These are phyloP conservation scores for Pseudachorutes palmiensis DNA, from an alignment of 1,140 invertebrate species.

Conservation along the genomic window DNA sequence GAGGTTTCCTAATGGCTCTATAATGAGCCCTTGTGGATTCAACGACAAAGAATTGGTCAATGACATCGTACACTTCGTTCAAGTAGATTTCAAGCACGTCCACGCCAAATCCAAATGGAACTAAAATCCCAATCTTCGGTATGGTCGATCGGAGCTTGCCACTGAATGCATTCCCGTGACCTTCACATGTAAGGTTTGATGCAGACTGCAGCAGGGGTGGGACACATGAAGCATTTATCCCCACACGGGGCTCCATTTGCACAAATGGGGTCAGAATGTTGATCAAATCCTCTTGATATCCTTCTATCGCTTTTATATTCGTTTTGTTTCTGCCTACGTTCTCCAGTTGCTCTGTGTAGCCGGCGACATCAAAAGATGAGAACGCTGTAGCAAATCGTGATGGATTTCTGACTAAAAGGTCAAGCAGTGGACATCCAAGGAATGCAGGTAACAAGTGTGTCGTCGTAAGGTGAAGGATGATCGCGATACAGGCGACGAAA, in stretches of 20 bases:
- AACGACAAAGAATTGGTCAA: constrained; percentile 14
- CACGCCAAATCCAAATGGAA: constrained; percentile 18
- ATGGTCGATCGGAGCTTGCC: background rate
- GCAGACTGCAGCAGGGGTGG: background rate
- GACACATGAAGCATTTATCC: background rate
- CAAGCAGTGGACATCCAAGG: too few species aligned
- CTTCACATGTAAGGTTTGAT: background rate
- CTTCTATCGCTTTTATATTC: background rate
- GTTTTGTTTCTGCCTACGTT: background rate
- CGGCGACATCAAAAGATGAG: too few species aligned
- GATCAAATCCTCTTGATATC: background rate
- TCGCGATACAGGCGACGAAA: too few species aligned
- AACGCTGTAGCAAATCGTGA: too few species aligned
- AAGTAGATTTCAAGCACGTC: constrained; percentile 14
- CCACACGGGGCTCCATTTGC: background rate
- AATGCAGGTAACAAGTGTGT: too few species aligned
- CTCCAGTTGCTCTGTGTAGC: background rate
- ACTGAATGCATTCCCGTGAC: background rate
- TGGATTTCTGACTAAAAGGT: too few species aligned
- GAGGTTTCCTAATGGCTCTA: constrained; percentile 1
- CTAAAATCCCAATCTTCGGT: constrained; percentile 8
- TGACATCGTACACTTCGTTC: constrained; percentile 9
- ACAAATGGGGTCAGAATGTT: background rate
- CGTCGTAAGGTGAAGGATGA: too few species aligned
- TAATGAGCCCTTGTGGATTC: constrained; percentile 9